Conservation (phyloP, 2,888 invertebrate genomes). For the Gastracanthus pulcherrimus region DNA sequence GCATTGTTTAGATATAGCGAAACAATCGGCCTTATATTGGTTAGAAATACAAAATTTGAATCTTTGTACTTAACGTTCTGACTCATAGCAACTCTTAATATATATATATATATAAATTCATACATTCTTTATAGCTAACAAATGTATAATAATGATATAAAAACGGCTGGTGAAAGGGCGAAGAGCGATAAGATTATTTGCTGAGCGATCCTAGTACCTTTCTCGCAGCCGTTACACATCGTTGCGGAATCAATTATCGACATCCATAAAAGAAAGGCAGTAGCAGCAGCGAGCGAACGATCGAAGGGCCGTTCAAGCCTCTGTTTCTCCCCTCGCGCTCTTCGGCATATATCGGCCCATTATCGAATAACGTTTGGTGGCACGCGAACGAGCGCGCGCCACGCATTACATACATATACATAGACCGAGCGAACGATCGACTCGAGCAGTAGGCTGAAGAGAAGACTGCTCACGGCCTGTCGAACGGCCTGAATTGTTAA, state of each 20-base stretch:
- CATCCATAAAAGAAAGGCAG: conserved; percentile 62
- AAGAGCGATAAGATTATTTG: conserved; percentile 23
- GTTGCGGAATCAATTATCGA: conserved; percentile 64
- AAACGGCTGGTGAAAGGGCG: not conserved
- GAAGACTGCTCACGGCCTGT: conserved; percentile 54
- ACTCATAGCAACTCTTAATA: too few relatives aligned
- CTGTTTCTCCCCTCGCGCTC: conserved; percentile 8
- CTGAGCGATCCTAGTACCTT: not conserved
- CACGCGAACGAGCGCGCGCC: conserved; percentile 60
- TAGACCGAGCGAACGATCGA: not conserved
- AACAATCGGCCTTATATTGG: too few relatives aligned
- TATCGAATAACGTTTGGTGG: conserved; percentile 62
- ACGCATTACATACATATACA: not conserved
- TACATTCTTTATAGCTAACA: too few relatives aligned
- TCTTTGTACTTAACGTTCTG: too few relatives aligned
- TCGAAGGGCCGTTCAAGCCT: too few relatives aligned
- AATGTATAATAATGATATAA: too few relatives aligned
- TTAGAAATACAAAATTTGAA: too few relatives aligned
- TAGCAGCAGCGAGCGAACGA: conserved; percentile 39
- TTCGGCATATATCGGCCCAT: conserved; percentile 54
- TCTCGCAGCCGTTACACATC: not conserved
- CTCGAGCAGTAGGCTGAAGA: not conserved
- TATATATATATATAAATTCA: too few relatives aligned
- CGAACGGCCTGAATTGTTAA: conserved; percentile 68
- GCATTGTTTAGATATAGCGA: too few relatives aligned